Conservation (phyloP, 2,888 invertebrate species). For the Phrixothrix hirtus region DNA sequence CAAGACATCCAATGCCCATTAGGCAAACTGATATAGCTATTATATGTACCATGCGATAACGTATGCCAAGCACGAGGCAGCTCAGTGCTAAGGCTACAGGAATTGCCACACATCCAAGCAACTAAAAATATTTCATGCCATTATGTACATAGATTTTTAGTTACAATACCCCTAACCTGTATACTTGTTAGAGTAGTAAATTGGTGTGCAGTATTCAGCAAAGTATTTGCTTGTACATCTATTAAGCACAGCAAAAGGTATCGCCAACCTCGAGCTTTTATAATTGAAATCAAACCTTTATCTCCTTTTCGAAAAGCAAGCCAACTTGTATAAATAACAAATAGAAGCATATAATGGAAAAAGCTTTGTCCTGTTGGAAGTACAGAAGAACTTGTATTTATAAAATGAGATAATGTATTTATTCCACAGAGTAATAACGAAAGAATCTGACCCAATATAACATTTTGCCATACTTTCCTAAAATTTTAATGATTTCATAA, state of each 20-base stretch:
- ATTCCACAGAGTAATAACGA: conserved; percentile 78
- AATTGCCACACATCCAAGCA: conserved; percentile 84
- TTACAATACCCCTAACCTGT: conserved; percentile 59
- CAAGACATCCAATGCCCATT: conserved; percentile 80
- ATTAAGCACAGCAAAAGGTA: conserved; percentile 75
- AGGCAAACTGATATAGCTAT: conserved; percentile 79
- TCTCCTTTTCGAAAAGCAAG: conserved; percentile 71
- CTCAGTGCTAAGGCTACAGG: conserved; percentile 79
- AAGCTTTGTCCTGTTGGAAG: conserved; percentile 82
- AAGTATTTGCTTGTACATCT: conserved; percentile 86
- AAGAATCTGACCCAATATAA: conserved; percentile 74
- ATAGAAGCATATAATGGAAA: conserved; percentile 76
- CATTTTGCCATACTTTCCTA: conserved; percentile 75
- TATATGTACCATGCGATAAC: conserved; percentile 75
- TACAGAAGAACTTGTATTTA: conserved; percentile 70
- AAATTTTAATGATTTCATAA: conserved; percentile 30
- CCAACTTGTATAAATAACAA: conserved; percentile 75
- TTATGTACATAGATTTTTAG: background rate
- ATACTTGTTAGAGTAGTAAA: conserved; percentile 73
- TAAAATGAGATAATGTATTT: conserved; percentile 72
- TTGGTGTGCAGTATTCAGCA: conserved; percentile 79
- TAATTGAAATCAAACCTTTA: conserved; percentile 63
- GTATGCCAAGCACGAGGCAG: conserved; percentile 74
- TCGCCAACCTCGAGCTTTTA: conserved; percentile 75
- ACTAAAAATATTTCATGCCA: conserved; percentile 61